phyloP scores from a whole-genome alignment of 2,888 invertebrate genomes.

The Cerceris rybyensis region DNA sequence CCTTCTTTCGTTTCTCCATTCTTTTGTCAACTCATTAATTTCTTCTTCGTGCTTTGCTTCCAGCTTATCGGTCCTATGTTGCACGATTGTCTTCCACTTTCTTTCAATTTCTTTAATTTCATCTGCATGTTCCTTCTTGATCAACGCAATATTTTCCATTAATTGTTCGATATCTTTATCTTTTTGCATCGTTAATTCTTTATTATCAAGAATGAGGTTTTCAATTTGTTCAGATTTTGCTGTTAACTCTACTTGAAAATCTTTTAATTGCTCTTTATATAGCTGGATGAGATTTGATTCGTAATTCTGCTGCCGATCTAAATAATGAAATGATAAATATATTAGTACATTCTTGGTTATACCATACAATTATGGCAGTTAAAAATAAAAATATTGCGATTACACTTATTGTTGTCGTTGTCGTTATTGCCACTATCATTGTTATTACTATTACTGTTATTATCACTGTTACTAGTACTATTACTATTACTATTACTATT shows the following conservation, averaged over 20 bases:
- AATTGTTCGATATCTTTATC: slow-evolving; percentile 71
- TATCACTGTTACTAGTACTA: too few species aligned
- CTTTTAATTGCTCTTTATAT: slow-evolving; percentile 77
- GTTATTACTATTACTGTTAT: too few species aligned
- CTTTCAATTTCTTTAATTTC: slow-evolving; percentile 76
- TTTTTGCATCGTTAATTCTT: slow-evolving; percentile 64
- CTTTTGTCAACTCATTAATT: slow-evolving; percentile 76
- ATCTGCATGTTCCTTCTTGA: slow-evolving; percentile 72
- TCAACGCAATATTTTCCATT: slow-evolving; percentile 62
- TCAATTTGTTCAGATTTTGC: slow-evolving; percentile 78
- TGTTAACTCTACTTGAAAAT: slow-evolving; percentile 77
- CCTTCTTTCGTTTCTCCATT: slow-evolving; percentile 80
- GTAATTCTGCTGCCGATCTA: slow-evolving; percentile 78
- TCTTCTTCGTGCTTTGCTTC: slow-evolving; percentile 75
- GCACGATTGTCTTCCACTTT: slow-evolving; percentile 75
- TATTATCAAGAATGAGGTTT: slow-evolving; percentile 71
- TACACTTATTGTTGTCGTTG: too few species aligned
- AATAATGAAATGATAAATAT: slow-evolving; percentile 12
- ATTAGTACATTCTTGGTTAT: neutral
- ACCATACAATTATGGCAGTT: too few species aligned
- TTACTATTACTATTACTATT: too few species aligned
- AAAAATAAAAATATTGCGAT: too few species aligned
- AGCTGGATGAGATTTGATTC: slow-evolving; percentile 77
- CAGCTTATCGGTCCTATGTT: slow-evolving; percentile 72
- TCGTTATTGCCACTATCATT: too few species aligned